These are phyloP conservation scores for Gavia stellata DNA, from an alignment of 2,113 vertebrate genomes.

Conservation along the genomic window DNA sequence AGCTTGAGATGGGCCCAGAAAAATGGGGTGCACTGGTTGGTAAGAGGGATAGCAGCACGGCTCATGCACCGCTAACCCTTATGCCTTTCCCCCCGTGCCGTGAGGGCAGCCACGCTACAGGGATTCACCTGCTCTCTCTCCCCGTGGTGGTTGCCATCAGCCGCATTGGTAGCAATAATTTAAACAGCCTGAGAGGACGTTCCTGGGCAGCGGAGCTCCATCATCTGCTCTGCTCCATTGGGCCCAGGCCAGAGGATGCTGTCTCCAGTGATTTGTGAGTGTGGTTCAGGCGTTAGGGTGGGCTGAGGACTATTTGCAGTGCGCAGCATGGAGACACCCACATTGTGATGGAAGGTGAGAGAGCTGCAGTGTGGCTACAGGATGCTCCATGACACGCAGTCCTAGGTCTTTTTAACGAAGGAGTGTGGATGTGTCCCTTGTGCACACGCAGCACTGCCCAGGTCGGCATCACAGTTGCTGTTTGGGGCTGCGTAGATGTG, in stretches of 20 bases:
- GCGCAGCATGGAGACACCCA: accelerated
- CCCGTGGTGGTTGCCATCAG: not conserved
- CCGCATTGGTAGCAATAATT: accelerated
- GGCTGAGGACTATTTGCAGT: not conserved
- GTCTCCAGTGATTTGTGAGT: not conserved
- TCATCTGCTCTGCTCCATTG: not conserved
- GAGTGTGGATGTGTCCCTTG: not conserved
- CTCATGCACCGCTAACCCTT: not conserved
- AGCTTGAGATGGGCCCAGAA: accelerated
- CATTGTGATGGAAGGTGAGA: not conserved
- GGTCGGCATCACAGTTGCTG: too few species aligned
- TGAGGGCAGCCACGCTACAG: not conserved
- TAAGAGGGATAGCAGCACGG: not conserved
- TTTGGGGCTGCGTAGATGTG: not conserved
- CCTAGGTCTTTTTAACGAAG: not conserved
- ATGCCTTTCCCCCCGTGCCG: not conserved
- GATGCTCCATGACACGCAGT: not conserved
- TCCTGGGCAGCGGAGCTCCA: not conserved
- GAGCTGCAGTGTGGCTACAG: not conserved
- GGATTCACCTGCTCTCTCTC: not conserved
- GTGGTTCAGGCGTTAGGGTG: not conserved
- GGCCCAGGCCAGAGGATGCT: not conserved
- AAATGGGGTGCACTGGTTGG: not conserved
- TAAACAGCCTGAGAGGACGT: accelerated
- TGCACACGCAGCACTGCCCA: too few species aligned